Evolutionary conservation across 2,113 vertebrate species (phyloP).

Genomic region (Microtus oregoni): DNA sequence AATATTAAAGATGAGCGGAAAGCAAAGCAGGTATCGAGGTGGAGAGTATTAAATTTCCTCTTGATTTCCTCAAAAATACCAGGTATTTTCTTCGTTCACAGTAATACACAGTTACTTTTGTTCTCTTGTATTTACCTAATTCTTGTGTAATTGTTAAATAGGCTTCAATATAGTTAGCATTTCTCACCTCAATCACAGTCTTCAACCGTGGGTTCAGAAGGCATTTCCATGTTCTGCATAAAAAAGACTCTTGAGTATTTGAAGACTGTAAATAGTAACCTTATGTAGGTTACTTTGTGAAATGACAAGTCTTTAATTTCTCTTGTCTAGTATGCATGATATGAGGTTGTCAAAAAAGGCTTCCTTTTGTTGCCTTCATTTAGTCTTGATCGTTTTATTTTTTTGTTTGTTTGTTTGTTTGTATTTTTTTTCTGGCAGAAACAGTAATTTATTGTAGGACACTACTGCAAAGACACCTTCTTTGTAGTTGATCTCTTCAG

Average conservation of each 20-base stretch:
- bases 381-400: not conserved
- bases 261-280: not conserved
- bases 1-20: slow-evolving; percentile 19
- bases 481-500: not conserved
- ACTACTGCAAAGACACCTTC: not conserved
- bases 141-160: not conserved
- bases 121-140: not conserved
- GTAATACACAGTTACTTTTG: slow-evolving; percentile 17
- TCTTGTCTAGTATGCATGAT: not conserved
- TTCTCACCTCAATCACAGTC: not conserved
- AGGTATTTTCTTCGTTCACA: not conserved
- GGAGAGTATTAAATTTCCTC: not conserved
- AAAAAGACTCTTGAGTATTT: not conserved
- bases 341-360: not conserved
- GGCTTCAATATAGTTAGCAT: not conserved
- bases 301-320: not conserved
- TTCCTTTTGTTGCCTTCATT: not conserved
- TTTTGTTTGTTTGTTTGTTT: too few species aligned
- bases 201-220: fast-evolving
- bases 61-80: not conserved
- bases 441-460: not conserved
- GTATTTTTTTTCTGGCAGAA: not conserved
- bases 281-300: not conserved
- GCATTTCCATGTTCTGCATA: not conserved
- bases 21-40: not conserved